Evolutionary conservation across 2,797 vertebrate genomes (phyloP), one percentile per base, ranked within the genome.

Genomic region (Sebastes matsubarae): DNA sequence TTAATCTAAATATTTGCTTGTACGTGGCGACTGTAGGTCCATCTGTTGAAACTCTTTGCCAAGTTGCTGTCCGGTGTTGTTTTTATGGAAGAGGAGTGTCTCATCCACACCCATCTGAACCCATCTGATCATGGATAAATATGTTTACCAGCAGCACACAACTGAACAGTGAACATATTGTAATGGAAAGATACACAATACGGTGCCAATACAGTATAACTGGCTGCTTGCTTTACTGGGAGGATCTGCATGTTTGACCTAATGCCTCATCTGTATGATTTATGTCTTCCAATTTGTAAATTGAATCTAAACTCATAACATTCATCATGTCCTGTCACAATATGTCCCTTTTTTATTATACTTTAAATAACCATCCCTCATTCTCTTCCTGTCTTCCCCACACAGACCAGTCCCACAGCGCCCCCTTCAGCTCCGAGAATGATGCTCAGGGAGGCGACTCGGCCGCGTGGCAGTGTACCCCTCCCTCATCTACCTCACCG

Each of bases 401-500:
- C 55, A 86, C 88, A 98, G 98, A 98, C 92, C 95, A 97, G 90
- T 94, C 96, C 90, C 96, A 96, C 91, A 93, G 96, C 30, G 95
- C 94, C 50, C 92, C 93, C 89, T 96, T 96, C 92, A 96, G 95
- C 79, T 87, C 95, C 2, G 97, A 98, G 80, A 96, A 95, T 91
- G 95, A 95, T 77, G 95, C 96, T 75, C 94, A 96, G 59, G 93
- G 92, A 32, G 88, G 93, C 0, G 96, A 97, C 90, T 95, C 96
- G 68, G 96, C 94, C 72, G 96, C 94, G 80, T 97, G 95, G 96
- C 97, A 96, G 79, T 95, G 95, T 92, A 96, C 96, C 87, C 82
- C 91, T 63, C 84, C 92, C 58, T 96, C 96, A 95, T 97, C 97
- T 96, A 97, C 97, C 96, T 97, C 97, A 95, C 97, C 96, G 88